Evolutionary conservation across 1,140 invertebrate species (phyloP).

Genomic region (Trinorchestia longiramus): DNA sequence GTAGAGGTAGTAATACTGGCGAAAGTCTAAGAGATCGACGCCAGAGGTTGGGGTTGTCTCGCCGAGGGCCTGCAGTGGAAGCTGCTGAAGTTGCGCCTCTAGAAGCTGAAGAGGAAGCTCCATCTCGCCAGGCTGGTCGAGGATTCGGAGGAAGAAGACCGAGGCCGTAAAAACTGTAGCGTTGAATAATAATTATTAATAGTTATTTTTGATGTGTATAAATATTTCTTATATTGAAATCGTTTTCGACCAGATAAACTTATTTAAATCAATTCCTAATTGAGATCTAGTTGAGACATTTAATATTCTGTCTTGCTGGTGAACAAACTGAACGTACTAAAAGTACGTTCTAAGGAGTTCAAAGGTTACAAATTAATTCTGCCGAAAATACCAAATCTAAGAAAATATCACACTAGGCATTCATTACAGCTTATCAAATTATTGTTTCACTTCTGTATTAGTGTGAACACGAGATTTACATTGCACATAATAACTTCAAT

Average conservation of each 20-base stretch:
- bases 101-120: constrained; percentile 50
- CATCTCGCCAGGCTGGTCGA: not conserved
- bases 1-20: not conserved
- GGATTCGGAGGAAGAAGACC: constrained; percentile 36
- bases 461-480: not conserved
- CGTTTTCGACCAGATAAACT: not conserved
- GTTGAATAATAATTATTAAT: not conserved
- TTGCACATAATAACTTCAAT: not conserved
- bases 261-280: not conserved
- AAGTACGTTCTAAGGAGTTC: not conserved
- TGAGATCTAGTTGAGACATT: not conserved
- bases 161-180: not conserved
- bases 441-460: not conserved
- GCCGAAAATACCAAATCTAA: not conserved
- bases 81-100: constrained; percentile 51
- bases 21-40: not conserved
- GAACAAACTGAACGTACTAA: not conserved
- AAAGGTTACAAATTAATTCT: not conserved
- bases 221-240: not conserved
- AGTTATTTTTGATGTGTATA: constrained; percentile 10
- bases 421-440: not conserved
- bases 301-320: not conserved
- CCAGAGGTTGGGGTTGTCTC: constrained; percentile 31
- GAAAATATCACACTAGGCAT: not conserved
- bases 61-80: not conserved